Conservation (phyloP, 2,797 vertebrate species). For the Sciaenops ocellatus region DNA sequence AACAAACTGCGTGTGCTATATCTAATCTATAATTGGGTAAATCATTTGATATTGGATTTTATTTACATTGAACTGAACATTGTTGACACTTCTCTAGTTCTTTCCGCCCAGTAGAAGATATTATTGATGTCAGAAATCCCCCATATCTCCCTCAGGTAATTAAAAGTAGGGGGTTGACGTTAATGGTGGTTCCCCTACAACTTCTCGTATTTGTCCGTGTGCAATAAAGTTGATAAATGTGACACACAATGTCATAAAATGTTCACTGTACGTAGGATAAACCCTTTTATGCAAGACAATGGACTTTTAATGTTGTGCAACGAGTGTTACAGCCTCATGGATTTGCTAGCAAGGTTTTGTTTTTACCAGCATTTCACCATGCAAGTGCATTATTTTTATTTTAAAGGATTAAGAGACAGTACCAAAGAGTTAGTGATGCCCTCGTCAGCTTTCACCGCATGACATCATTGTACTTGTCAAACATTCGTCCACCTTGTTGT, state of each 20-base stretch:
- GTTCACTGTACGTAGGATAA: not conserved
- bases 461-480: slow-evolving; percentile 35
- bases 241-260: not conserved
- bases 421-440: not conserved
- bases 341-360: not conserved
- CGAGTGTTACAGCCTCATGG: not conserved
- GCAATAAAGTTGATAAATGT: not conserved
- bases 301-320: not conserved
- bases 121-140: too few relatives aligned
- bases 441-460: slow-evolving; percentile 4
- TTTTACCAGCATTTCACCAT: not conserved
- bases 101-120: too few relatives aligned
- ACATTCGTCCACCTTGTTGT: slow-evolving; percentile 49
- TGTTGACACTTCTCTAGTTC: too few relatives aligned
- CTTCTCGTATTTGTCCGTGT: too few relatives aligned
- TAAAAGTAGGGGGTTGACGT: too few relatives aligned
- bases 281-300: not conserved
- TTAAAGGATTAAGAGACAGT: not conserved
- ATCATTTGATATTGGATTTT: too few relatives aligned
- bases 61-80: too few relatives aligned
- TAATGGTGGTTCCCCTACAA: too few relatives aligned
- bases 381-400: not conserved
- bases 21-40: too few relatives aligned
- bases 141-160: too few relatives aligned
- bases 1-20: too few relatives aligned